Conservation (phyloP, 2,888 invertebrate genomes). For the Chirona hameri region DNA sequence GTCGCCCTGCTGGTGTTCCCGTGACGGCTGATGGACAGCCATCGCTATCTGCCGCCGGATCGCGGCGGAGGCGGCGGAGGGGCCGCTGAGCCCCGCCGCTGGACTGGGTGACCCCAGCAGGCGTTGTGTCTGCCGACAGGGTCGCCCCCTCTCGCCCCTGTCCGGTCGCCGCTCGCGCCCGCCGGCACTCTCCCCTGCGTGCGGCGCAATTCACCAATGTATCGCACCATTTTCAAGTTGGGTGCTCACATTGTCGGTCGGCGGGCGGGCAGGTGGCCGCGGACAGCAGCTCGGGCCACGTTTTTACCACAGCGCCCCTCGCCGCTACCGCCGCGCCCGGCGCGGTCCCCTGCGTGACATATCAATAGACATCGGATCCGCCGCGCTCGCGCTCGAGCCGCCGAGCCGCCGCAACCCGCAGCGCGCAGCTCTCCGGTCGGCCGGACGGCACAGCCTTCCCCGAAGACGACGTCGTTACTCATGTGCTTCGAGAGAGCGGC, state of each 20-base stretch:
- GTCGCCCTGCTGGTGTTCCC: neutral
- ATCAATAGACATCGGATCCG: constrained; percentile 28
- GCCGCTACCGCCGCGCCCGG: neutral
- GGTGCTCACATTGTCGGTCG: constrained; percentile 1
- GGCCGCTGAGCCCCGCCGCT: neutral
- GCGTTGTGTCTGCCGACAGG: neutral
- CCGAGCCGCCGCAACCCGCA: neutral
- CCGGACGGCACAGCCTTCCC: neutral
- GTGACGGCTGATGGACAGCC: neutral
- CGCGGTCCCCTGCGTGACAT: neutral
- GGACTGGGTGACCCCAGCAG: neutral
- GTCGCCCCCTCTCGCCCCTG: too few species aligned
- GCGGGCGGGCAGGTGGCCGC: neutral
- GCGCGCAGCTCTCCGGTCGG: neutral
- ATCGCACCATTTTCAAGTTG: constrained; percentile 28
- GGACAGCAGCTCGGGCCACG: neutral
- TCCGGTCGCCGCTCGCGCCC: too few species aligned
- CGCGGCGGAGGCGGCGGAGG: neutral
- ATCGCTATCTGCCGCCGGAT: neutral
- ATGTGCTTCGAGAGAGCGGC: neutral
- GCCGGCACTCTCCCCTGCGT: neutral
- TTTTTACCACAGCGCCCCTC: neutral
- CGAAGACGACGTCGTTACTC: neutral
- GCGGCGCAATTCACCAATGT: neutral
- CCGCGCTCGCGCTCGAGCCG: neutral